Evolutionary conservation across 2,888 invertebrate species (phyloP), one percentile per base, ranked within the genome.

Genomic region (Tetragnatha montana): DNA sequence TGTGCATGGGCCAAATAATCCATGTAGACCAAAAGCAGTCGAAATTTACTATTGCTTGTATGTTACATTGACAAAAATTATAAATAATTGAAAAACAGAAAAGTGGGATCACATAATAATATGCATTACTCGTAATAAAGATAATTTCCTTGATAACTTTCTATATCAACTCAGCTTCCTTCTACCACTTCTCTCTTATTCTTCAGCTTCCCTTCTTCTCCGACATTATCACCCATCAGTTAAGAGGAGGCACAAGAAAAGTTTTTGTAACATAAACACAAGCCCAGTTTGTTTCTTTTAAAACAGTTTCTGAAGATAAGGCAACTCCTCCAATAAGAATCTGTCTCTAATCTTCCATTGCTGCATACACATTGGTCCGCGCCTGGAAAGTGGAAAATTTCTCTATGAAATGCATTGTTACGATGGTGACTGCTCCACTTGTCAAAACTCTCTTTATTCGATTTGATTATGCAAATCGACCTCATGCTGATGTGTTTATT

Each of bases 291-390:
- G 82, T 82, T 82, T 82, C 10, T 35, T 35, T 82, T 82, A 74
- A n/a, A 82, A 82, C 82, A 82, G 74, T 21, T 50, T 21, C 10
- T 51, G 35, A 50, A 73, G 82, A 82, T 82, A 74, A 82, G 7
- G 12, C 47, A 51, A 50, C n/a, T 82, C 70, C 73, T 82, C 82
- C 74, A 82, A 82, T 82, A 74, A 21, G 73, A 50, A 82, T 12
- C 4, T 12, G 0, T 10, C 17, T 4, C 14, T 60, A 8, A 60
- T 60, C 60, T 60, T 17, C 10, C 60, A 17, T 60, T 60, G 60
- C 60, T 60, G 10, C 60, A 60, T 60, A 8, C 60, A 10, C 60
- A 60, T 6, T 35, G 35, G 35, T 60, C 60, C 60, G 6, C 17
- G 60, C 60, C 17, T 35, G 35, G 35, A n/a, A n/a, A n/a, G n/a